These are phyloP conservation scores for Musca vetustissima DNA, from an alignment of 1,140 invertebrate species.

Conservation along the genomic window DNA sequence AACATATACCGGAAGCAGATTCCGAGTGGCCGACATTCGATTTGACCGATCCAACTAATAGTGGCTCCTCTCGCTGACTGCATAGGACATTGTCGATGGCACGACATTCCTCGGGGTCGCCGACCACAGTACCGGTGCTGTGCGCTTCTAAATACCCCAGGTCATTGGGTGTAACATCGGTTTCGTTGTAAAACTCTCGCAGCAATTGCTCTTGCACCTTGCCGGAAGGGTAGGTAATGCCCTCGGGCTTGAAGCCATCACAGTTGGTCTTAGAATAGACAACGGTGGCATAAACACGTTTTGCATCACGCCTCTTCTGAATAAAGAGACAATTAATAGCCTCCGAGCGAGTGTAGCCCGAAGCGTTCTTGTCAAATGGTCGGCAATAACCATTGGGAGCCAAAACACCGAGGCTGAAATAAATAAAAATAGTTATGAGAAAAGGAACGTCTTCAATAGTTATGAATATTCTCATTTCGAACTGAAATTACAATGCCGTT, in stretches of 20 bases:
- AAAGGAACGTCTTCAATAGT: too few relatives aligned
- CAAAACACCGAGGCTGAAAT: slow-evolving; percentile 75
- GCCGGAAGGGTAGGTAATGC: slow-evolving; percentile 90
- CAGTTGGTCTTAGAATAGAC: slow-evolving; percentile 69
- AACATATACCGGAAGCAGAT: slow-evolving; percentile 83
- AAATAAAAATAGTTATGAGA: slow-evolving; percentile 31
- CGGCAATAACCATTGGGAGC: slow-evolving; percentile 84
- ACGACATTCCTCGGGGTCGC: slow-evolving; percentile 86
- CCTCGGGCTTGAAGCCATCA: slow-evolving; percentile 86
- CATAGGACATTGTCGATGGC: slow-evolving; percentile 85
- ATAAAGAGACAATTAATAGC: slow-evolving; percentile 76
- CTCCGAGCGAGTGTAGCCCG: slow-evolving; percentile 77
- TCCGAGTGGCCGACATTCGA: slow-evolving; percentile 94
- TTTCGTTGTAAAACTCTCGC: slow-evolving; percentile 84
- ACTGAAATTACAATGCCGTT: background rate
- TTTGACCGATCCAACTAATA: slow-evolving; percentile 88
- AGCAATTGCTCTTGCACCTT: slow-evolving; percentile 77
- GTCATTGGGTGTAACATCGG: slow-evolving; percentile 68
- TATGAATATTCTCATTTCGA: background rate
- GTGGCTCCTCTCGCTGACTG: slow-evolving; percentile 65
- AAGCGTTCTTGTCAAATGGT: slow-evolving; percentile 81
- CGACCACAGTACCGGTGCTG: slow-evolving; percentile 79
- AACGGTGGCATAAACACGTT: slow-evolving; percentile 70
- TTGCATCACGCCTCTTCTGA: slow-evolving; percentile 78
- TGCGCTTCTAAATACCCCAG: slow-evolving; percentile 90